Evolutionary conservation across 2,797 vertebrate species (phyloP).

Genomic region (Enteromius thamalakanensis): DNA sequence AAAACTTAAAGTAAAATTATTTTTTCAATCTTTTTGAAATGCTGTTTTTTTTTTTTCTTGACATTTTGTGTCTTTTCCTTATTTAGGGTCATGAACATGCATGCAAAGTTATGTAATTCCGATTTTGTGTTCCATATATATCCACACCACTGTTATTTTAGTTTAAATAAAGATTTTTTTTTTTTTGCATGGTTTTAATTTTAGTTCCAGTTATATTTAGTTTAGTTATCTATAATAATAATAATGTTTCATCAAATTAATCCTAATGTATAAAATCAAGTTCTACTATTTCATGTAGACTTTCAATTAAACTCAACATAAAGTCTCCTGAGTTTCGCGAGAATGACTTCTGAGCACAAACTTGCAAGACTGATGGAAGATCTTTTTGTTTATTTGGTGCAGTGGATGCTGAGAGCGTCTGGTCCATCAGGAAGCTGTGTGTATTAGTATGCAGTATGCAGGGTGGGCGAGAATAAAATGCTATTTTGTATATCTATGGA

Average conservation of each 20-base stretch:
- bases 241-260: background rate
- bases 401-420: background rate
- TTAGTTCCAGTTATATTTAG: background rate
- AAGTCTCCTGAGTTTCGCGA: background rate
- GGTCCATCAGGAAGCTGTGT: conserved; percentile 14
- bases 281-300: background rate
- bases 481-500: conserved; percentile 49
- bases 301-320: background rate
- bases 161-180: background rate
- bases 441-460: conserved; percentile 41
- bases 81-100: no score
- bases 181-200: background rate
- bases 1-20: no score
- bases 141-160: no score
- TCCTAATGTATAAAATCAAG: background rate
- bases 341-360: background rate
- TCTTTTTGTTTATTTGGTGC: conserved; percentile 21
- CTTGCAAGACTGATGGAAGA: background rate
- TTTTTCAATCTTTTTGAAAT: no score
- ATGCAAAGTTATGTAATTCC: no score
- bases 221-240: background rate
- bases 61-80: no score
- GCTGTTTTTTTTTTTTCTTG: no score
- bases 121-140: no score
- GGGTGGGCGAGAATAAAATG: conserved; percentile 25